phyloP scores from a whole-genome alignment of 1,140 invertebrate genomes.

The Palaemon carinicauda region DNA sequence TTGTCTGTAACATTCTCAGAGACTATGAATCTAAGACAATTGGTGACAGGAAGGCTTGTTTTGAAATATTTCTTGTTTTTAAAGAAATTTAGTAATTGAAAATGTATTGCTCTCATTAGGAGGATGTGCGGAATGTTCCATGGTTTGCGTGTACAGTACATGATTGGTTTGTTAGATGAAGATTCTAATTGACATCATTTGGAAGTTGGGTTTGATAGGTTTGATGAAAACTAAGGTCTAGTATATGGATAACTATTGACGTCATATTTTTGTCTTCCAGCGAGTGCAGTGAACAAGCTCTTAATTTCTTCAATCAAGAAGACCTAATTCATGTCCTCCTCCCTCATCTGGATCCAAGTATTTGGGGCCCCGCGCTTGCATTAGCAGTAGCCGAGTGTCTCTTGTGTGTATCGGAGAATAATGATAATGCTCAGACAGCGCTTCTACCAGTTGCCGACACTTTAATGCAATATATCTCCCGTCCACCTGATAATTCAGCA shows the following conservation, averaged over 20 bases:
- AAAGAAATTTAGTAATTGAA: too few species aligned
- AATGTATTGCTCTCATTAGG: too few species aligned
- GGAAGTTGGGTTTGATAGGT: not conserved
- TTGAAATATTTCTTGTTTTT: too few species aligned
- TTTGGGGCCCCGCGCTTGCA: constrained; percentile 67
- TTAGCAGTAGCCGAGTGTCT: constrained; percentile 70
- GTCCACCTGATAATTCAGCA: constrained; percentile 63
- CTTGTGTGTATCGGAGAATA: constrained; percentile 75
- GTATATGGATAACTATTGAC: constrained; percentile 68
- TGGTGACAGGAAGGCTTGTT: too few species aligned
- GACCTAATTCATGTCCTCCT: constrained; percentile 72
- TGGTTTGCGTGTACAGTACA: too few species aligned
- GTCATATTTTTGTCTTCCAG: constrained; percentile 62
- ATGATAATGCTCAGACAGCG: constrained; percentile 66
- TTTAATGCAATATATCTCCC: constrained; percentile 5
- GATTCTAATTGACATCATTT: too few species aligned
- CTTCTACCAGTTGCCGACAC: constrained; percentile 14
- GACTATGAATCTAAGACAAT: too few species aligned
- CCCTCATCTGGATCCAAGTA: constrained; percentile 71
- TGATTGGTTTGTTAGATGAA: not conserved
- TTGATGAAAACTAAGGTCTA: not conserved
- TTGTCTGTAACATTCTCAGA: too few species aligned
- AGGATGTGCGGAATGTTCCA: too few species aligned
- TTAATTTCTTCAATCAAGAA: constrained; percentile 74
- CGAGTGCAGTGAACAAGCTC: constrained; percentile 71